These are phyloP conservation scores for Arge pagana DNA, from an alignment of 2,888 invertebrate species.

Conservation along the genomic window DNA sequence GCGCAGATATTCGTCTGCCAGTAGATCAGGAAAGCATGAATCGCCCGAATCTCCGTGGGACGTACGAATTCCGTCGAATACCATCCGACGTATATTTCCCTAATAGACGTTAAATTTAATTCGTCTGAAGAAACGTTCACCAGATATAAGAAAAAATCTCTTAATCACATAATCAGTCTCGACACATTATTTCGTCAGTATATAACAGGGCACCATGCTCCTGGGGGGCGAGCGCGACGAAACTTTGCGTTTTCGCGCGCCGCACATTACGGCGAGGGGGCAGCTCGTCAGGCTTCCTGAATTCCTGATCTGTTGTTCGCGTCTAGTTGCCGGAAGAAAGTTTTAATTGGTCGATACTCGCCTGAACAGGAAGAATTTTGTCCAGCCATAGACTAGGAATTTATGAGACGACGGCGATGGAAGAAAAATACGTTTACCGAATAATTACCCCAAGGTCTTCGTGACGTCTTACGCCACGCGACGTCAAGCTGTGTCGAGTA, in stretches of 20 bases:
- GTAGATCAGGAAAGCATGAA: conserved; percentile 12
- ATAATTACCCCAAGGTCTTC: no score
- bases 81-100: conserved; percentile 8
- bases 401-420: conserved; percentile 11
- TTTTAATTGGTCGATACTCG: conserved; percentile 18
- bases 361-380: conserved; percentile 22
- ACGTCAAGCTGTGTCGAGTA: no score
- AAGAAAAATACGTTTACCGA: no score
- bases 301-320: conserved; percentile 13
- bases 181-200: conserved; percentile 16
- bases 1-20: conserved; percentile 4
- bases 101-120: conserved; percentile 15
- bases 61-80: background rate
- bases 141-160: background rate
- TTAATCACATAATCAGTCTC: conserved; percentile 17
- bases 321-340: conserved; percentile 19
- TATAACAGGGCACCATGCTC: conserved; percentile 12
- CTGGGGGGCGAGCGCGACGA: no score
- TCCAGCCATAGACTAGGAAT: conserved; percentile 18
- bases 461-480: no score
- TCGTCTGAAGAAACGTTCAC: conserved; percentile 9
- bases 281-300: no score
- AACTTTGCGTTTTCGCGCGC: no score
- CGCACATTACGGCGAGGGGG: no score
- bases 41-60: background rate